Conservation (phyloP, 1,140 invertebrate genomes). For the Hyles vespertilio region DNA sequence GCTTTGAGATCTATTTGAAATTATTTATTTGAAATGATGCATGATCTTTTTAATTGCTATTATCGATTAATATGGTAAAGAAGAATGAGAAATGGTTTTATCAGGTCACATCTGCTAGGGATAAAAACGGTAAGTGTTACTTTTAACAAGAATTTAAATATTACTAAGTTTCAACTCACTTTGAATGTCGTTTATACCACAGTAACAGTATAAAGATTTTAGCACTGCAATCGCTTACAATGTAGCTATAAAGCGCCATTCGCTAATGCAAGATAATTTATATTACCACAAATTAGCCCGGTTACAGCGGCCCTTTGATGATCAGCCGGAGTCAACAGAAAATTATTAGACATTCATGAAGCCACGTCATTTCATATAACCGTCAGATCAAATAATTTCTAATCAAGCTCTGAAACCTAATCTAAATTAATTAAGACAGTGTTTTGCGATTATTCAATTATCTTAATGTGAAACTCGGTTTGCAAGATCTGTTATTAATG, state of each 20-base stretch:
- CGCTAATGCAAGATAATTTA: too few relatives aligned
- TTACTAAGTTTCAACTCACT: too few relatives aligned
- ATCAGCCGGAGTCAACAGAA: constrained; percentile 6
- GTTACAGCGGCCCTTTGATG: constrained; percentile 55
- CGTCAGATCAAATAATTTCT: constrained; percentile 2
- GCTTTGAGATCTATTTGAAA: too few relatives aligned
- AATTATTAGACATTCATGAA: constrained; percentile 9
- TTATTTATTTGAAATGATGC: too few relatives aligned
- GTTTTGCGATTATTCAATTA: constrained; percentile 1
- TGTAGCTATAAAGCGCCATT: neutral
- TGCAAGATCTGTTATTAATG: too few relatives aligned
- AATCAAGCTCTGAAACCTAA: constrained; percentile 2
- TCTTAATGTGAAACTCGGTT: neutral
- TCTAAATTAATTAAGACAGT: constrained; percentile 21
- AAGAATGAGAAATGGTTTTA: too few relatives aligned
- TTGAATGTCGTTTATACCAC: too few relatives aligned
- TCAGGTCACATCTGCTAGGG: too few relatives aligned
- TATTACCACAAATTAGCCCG: constrained; percentile 63
- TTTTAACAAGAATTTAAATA: too few relatives aligned
- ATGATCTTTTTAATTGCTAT: too few relatives aligned
- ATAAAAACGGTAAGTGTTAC: too few relatives aligned
- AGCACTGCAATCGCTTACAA: neutral
- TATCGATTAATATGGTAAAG: too few relatives aligned
- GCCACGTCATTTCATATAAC: neutral
- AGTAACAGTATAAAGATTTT: neutral